Percentiles rank a stretch among this genome's conserved stretches.
phyloP scores from a whole-genome alignment of 2,113 vertebrate species.

The Pangasianodon gigas region DNA sequence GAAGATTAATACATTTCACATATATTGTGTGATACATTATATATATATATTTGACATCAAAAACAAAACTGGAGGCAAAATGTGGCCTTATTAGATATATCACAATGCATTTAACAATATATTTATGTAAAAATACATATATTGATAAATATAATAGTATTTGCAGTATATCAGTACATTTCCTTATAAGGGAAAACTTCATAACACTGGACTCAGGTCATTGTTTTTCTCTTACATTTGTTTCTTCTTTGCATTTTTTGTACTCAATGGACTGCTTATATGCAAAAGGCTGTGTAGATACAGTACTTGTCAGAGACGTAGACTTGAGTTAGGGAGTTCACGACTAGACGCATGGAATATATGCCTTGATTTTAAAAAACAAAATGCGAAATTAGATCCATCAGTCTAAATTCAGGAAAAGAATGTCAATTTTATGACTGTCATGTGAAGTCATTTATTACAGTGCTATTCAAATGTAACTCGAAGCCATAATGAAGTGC shows the following conservation, averaged over 20 bases:
- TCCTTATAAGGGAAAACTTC: neutral
- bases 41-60: neutral
- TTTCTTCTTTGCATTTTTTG: neutral
- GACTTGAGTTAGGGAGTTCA: neutral
- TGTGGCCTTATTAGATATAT: neutral
- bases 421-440: neutral
- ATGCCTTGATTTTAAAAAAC: neutral
- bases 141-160: neutral
- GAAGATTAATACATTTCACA: neutral
- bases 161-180: neutral
- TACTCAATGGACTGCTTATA: neutral
- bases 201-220: neutral
- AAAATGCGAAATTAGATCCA: neutral
- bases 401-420: neutral
- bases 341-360: neutral
- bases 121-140: neutral
- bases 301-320: neutral
- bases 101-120: neutral
- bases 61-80: neutral
- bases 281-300: neutral
- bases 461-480: neutral
- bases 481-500: neutral
- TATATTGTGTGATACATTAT: neutral
- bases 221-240: neutral
- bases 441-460: neutral